Percentiles rank a stretch among this genome's conserved stretches.
Evolutionary conservation across 2,797 vertebrate species (phyloP).

Genomic region (Chrysolophus pictus): DNA sequence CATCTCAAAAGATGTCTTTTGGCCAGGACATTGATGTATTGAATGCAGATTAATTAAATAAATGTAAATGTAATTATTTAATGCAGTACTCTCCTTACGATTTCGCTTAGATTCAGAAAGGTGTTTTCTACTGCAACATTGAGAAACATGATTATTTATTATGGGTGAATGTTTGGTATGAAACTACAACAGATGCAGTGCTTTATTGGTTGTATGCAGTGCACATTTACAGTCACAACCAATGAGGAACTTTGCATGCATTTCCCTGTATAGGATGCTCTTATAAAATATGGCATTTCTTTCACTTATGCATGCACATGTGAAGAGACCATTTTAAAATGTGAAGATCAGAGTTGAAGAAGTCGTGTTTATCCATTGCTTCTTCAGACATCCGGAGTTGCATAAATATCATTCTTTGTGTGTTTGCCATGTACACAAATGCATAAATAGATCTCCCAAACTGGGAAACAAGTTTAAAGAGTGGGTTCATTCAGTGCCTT

Average conservation of each 20-base stretch:
- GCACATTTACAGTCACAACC: no score
- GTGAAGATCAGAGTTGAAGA: not conserved
- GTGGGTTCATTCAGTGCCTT: not conserved
- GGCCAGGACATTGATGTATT: rapidly evolving
- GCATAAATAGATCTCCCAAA: not conserved
- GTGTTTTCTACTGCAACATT: not conserved
- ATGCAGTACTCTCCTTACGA: not conserved
- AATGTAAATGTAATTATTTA: not conserved
- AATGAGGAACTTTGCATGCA: rapidly evolving
- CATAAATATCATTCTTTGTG: not conserved
- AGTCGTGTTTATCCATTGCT: not conserved
- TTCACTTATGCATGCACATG: rapidly evolving
- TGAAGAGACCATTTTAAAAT: not conserved
- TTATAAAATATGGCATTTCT: not conserved
- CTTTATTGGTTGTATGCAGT: not conserved
- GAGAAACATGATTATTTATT: not conserved
- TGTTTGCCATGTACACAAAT: rapidly evolving
- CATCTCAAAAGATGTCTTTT: not conserved
- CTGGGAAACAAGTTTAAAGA: rapidly evolving
- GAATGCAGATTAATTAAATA: not conserved
- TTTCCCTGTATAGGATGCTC: rapidly evolving
- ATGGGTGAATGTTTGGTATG: not conserved
- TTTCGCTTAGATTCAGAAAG: not conserved
- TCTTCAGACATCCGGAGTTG: not conserved
- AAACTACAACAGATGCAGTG: not conserved